Evolutionary conservation across 1,140 invertebrate genomes (phyloP), one percentile per base, ranked within the genome.

Genomic region (Bombus pascuorum): DNA sequence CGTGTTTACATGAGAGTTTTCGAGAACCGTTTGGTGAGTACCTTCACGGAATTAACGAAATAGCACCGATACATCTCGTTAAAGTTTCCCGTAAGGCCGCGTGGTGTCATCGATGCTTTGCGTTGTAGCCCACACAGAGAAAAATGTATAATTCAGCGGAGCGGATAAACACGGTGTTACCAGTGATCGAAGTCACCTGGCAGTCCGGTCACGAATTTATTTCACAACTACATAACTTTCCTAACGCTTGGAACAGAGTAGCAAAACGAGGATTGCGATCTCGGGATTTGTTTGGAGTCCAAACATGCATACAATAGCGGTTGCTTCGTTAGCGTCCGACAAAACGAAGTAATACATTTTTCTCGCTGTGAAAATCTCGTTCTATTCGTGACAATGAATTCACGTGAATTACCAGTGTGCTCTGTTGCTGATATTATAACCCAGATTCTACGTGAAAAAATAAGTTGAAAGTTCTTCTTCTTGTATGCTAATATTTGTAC

Each of bases 11-110:
- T 32, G 86, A 72, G 83, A 66, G 34, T 18, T 8, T 65, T 44
- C 44, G 37, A 71, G 3, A n/a, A 76, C 37, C 13, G 66, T 79
- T 78, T 59, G 80, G 88, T 89, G 87, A 89, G 88, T 89, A 89
- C 76, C 37, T 66, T 71, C n/a, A 59, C 65, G 71, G 59, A 85
- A 85, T 85, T 59, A 81, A 85, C 65, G 68, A 79, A 85, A 85
- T 72, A 80, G 34, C 83, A 85, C 71, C 78, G 83, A 85, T 85
- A 85, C 83, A 81, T 85, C 83, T 85, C 78, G 77, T 81, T 81
- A 81, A 81, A 25, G 78, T 65, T 39, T 32, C 39, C 34, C 71
- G 37, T 70, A 65, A 71, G 76, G 78, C 53, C 82, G 65, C 37
- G 32, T 80, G 59, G 44, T 70, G 78, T 73, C 76, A 59, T 59